Evolutionary conservation across 2,888 invertebrate species (phyloP).

Genomic region (Dynastes tityus): DNA sequence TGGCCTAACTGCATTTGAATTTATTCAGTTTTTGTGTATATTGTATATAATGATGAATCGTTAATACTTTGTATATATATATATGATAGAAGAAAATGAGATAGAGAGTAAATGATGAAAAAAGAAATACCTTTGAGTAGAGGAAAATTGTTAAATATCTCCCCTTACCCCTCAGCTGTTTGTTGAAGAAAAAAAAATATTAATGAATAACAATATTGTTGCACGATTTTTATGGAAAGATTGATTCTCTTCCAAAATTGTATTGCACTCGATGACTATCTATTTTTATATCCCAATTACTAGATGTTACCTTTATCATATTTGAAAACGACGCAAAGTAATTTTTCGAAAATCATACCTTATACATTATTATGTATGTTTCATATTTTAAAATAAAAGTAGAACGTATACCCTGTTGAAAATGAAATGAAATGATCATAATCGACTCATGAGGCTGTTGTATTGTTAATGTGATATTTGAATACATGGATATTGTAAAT

Average conservation of each 20-base stretch:
- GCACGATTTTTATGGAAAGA: conserved; percentile 57
- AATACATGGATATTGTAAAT: conserved; percentile 69
- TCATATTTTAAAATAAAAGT: conserved; percentile 20
- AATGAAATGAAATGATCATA: conserved; percentile 58
- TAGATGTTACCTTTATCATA: conserved; percentile 64
- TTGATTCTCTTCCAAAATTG: conserved; percentile 59
- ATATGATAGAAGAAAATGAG: conserved; percentile 39
- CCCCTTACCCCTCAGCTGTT: conserved; percentile 52
- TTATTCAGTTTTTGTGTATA: conserved; percentile 59
- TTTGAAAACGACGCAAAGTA: conserved; percentile 50
- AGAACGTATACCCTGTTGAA: conserved; percentile 51
- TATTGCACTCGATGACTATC: conserved; percentile 62
- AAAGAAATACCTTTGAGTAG: conserved; percentile 26
- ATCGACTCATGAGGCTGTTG: conserved; percentile 69
- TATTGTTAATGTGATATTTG: conserved; percentile 72
- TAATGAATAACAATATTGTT: conserved; percentile 63
- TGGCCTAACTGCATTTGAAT: conserved; percentile 66
- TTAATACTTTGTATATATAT: conserved; percentile 63
- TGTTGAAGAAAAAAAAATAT: conserved; percentile 59
- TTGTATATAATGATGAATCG: conserved; percentile 61
- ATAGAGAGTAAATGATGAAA: conserved; percentile 55
- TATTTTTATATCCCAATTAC: conserved; percentile 68
- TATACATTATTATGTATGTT: not conserved
- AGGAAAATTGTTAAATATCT: conserved; percentile 65
- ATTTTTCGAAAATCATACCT: conserved; percentile 59